phyloP scores from a whole-genome alignment of 2,113 vertebrate genomes.

The Glaucidium brasilianum region DNA sequence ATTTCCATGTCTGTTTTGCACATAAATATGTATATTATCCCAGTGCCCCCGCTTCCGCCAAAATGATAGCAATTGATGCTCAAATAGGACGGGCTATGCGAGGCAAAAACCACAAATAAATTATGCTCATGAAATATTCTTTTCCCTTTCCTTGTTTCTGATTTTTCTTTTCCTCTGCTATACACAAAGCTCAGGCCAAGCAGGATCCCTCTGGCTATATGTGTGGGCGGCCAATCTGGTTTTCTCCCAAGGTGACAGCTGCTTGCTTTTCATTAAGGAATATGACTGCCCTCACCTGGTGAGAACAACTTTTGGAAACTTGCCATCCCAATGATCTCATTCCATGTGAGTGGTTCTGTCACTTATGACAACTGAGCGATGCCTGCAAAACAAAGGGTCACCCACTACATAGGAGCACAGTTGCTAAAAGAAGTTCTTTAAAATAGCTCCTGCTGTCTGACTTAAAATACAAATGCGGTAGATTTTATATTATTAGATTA shows the following conservation, averaged over 20 bases:
- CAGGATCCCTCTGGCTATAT: not conserved
- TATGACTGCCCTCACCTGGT: slow-evolving; percentile 65
- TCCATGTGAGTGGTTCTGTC: not conserved
- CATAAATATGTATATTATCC: slow-evolving; percentile 41
- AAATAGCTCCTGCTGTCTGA: not conserved
- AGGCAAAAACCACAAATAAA: slow-evolving; percentile 6
- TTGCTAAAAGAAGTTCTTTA: not conserved
- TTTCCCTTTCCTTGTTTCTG: not conserved
- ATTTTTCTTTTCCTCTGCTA: not conserved
- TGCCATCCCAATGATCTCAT: not conserved
- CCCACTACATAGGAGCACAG: not conserved
- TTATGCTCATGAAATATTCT: not conserved
- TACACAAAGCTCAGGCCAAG: not conserved
- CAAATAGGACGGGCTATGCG: not conserved
- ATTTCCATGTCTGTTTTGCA: slow-evolving; percentile 24
- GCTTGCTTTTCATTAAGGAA: slow-evolving; percentile 27
- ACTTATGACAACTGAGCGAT: fast-evolving
- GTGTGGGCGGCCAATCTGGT: slow-evolving; percentile 22
- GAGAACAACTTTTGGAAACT: not conserved
- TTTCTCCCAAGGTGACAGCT: slow-evolving; percentile 11
- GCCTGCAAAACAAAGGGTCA: not conserved
- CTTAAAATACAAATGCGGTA: not conserved
- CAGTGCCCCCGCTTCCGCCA: not conserved
- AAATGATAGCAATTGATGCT: not conserved
- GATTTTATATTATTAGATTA: not conserved